A percentile compares a stretch with the other conserved stretches of the same genome.
phyloP scores from a whole-genome alignment of 2,888 invertebrate genomes.

The Protodeltote pygarga region DNA sequence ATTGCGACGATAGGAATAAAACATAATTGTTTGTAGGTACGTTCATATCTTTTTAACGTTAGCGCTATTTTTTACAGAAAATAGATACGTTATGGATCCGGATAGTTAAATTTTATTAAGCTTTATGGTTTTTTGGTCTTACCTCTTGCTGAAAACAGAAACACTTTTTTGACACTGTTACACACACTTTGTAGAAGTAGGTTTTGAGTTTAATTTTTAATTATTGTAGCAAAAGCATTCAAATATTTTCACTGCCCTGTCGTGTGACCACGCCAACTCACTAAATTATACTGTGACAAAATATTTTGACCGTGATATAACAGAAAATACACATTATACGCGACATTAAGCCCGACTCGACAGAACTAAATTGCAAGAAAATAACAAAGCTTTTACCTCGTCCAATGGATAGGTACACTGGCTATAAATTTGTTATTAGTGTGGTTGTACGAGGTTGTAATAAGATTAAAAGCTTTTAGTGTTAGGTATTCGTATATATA shows the following conservation, averaged over 20 bases:
- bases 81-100: too few relatives aligned
- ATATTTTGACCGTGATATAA: conserved; percentile 54
- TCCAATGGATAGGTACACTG: conserved; percentile 20
- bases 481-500: conserved; percentile 14
- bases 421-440: conserved; percentile 34
- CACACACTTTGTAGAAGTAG: conserved; percentile 13
- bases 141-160: conserved; percentile 18
- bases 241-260: conserved; percentile 41
- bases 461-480: conserved; percentile 45
- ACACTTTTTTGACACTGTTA: not conserved
- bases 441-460: conserved; percentile 35
- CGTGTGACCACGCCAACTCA: conserved; percentile 68
- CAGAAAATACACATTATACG: conserved; percentile 43
- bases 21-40: conserved; percentile 11
- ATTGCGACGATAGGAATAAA: conserved; percentile 32
- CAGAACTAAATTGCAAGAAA: conserved; percentile 48
- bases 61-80: not conserved
- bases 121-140: not conserved
- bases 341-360: conserved; percentile 46
- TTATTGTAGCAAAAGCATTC: conserved; percentile 15
- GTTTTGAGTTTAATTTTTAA: conserved; percentile 11
- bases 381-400: conserved; percentile 39
- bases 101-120: too few relatives aligned
- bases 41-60: not conserved
- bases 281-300: conserved; percentile 70